These are phyloP conservation scores for Anguilla rostrata DNA, from an alignment of 2,113 vertebrate species.

Conservation along the genomic window DNA sequence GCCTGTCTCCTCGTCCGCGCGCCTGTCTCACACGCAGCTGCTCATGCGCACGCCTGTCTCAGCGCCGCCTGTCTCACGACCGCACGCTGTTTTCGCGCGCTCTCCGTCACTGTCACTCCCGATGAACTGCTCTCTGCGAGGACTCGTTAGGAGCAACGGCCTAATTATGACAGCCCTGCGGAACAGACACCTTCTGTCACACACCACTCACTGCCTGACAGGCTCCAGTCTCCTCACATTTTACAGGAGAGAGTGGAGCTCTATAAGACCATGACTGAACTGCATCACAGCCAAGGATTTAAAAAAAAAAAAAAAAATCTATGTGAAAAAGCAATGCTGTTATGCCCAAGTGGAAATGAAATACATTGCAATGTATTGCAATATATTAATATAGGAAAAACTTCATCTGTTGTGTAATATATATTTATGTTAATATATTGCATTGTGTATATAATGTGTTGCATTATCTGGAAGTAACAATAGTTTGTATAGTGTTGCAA, in stretches of 20 bases:
- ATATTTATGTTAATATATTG: too few relatives aligned
- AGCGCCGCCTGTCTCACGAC: background rate
- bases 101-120: slow-evolving; percentile 29
- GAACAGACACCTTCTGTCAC: slow-evolving; percentile 29
- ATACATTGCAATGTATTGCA: too few relatives aligned
- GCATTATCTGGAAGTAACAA: too few relatives aligned
- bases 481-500: too few relatives aligned
- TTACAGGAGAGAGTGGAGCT: background rate
- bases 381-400: too few relatives aligned
- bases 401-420: too few relatives aligned
- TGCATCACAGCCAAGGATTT: background rate
- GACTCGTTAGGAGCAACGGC: slow-evolving; percentile 33
- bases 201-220: background rate
- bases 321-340: background rate
- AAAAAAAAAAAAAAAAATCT: background rate
- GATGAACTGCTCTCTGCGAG: slow-evolving; percentile 39
- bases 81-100: background rate
- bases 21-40: too few relatives aligned
- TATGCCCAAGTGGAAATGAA: background rate
- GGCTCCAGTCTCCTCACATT: background rate
- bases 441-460: too few relatives aligned
- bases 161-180: slow-evolving; percentile 44
- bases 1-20: background rate
- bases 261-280: background rate
- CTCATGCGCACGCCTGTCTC: too few relatives aligned